Conservation (phyloP, 2,888 invertebrate genomes). For the Drosophila eohydei region DNA sequence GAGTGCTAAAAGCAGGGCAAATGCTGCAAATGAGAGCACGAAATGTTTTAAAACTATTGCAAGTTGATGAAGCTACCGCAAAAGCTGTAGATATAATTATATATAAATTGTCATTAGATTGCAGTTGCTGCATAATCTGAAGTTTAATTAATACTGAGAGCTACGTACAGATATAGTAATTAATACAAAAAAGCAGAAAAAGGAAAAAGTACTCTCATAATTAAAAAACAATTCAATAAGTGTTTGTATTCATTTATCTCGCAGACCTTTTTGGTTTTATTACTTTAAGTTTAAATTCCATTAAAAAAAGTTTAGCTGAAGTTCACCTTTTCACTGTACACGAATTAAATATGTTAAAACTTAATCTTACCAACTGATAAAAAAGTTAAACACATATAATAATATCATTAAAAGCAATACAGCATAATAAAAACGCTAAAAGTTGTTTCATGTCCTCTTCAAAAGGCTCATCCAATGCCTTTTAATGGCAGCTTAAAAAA, state of each 20-base stretch:
- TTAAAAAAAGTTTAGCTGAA: background rate
- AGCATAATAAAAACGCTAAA: constrained; percentile 37
- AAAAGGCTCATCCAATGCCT: constrained; percentile 1
- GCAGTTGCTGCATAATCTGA: constrained; percentile 17
- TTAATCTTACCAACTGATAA: background rate
- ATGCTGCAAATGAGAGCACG: constrained; percentile 10
- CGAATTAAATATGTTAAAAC: background rate
- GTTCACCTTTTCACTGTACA: background rate
- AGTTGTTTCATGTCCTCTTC: constrained; percentile 42
- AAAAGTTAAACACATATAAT: background rate
- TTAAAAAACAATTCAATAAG: background rate
- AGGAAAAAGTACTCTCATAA: background rate
- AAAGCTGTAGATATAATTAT: background rate
- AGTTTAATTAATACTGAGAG: background rate
- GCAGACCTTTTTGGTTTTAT: background rate
- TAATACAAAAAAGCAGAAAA: background rate
- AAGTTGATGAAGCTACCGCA: constrained; percentile 1
- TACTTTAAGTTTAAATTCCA: background rate
- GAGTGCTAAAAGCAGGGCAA: background rate
- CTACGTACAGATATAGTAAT: background rate
- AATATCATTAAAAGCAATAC: background rate
- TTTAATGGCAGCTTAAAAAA: constrained; percentile 4
- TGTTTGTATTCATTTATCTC: no score
- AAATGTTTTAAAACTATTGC: background rate
- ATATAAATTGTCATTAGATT: constrained; percentile 26